Evolutionary conservation across 1,140 invertebrate species (phyloP).

Genomic region (Sipha flava): DNA sequence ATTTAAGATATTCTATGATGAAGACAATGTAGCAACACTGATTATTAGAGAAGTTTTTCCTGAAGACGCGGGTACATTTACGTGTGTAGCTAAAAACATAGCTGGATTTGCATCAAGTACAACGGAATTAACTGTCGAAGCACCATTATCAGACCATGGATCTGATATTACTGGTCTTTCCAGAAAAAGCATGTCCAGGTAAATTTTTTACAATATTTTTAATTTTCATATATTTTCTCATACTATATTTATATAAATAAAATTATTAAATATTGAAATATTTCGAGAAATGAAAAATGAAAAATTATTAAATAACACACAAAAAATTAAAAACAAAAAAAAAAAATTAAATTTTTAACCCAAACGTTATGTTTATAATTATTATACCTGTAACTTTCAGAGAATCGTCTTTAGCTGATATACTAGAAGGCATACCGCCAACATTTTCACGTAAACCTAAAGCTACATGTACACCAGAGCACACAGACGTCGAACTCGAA

Average conservation of each 20-base stretch:
- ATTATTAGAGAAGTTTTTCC: conserved; percentile 93
- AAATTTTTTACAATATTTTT: conserved; percentile 9
- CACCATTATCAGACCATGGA: conserved; percentile 77
- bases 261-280: too few relatives aligned
- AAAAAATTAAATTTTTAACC: too few relatives aligned
- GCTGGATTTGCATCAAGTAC: conserved; percentile 87
- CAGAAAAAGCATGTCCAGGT: conserved; percentile 67
- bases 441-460: conserved; percentile 84
- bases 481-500: conserved; percentile 68
- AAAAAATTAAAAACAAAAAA: too few relatives aligned
- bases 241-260: neutral
- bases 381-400: conserved; percentile 42
- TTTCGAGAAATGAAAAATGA: too few relatives aligned
- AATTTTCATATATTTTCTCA: too few relatives aligned
- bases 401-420: conserved; percentile 82
- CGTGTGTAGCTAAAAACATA: conserved; percentile 90
- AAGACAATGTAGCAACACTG: conserved; percentile 82
- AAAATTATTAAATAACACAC: too few relatives aligned
- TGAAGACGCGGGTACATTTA: conserved; percentile 93
- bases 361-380: neutral
- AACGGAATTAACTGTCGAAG: conserved; percentile 79
- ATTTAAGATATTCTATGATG: too few relatives aligned
- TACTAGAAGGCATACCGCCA: conserved; percentile 83
- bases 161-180: conserved; percentile 71
- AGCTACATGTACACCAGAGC: conserved; percentile 71